These are phyloP conservation scores for Cynaeus angustus DNA, from an alignment of 2,888 invertebrate species.

Conservation along the genomic window DNA sequence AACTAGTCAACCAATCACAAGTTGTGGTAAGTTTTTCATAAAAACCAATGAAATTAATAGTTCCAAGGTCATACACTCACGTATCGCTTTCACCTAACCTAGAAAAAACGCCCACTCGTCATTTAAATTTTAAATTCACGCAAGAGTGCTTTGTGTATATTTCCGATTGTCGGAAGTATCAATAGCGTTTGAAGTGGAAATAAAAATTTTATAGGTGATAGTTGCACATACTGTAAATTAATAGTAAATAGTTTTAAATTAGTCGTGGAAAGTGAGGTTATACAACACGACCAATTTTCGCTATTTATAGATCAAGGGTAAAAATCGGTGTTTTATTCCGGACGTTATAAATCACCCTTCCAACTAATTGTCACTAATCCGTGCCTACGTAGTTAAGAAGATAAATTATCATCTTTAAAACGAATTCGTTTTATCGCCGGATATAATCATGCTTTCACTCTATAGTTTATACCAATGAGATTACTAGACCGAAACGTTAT, in stretches of 20 bases:
- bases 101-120: not conserved
- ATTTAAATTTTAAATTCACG: conserved; percentile 14
- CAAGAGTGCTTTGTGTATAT: conserved; percentile 2
- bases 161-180: conserved; percentile 5
- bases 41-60: no score
- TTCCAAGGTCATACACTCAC: conserved; percentile 8
- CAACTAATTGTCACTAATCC: conserved; percentile 27
- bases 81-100: conserved; percentile 18
- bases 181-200: not conserved
- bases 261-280: no score
- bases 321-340: not conserved
- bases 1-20: conserved; percentile 80
- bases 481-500: conserved; percentile 49
- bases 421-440: conserved; percentile 24
- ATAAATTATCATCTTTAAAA: conserved; percentile 26
- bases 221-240: no score
- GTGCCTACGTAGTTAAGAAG: not conserved
- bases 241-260: no score
- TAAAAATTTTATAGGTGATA: not conserved
- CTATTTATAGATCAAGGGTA: not conserved
- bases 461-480: conserved; percentile 13
- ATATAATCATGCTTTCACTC: conserved; percentile 43
- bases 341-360: conserved; percentile 12
- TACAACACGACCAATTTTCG: no score
- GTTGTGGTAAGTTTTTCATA: conserved; percentile 77